Evolutionary conservation across 2,797 vertebrate genomes (phyloP).

Genomic region (Ateles fusciceps): DNA sequence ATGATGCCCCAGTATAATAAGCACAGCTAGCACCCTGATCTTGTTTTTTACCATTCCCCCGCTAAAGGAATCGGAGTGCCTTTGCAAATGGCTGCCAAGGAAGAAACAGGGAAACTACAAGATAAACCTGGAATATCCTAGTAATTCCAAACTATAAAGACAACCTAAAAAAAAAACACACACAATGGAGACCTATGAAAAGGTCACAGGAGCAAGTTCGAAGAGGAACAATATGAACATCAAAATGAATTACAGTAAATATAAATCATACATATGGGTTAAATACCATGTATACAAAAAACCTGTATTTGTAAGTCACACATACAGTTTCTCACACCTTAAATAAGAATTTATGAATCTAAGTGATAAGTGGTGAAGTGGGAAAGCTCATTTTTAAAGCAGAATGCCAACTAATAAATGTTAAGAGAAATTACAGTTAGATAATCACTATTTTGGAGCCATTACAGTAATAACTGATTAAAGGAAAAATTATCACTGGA

Average conservation of each 20-base stretch:
- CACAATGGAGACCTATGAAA: not conserved
- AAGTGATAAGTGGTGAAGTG: not conserved
- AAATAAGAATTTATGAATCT: not conserved
- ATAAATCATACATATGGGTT: not conserved
- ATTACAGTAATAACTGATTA: not conserved
- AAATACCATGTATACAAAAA: not conserved
- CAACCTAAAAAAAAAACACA: not conserved
- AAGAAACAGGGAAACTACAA: not conserved
- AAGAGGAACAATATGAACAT: slow-evolving; percentile 30
- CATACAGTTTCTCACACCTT: not conserved
- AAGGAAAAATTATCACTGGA: not conserved
- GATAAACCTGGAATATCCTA: not conserved
- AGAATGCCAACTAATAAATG: slow-evolving; percentile 16
- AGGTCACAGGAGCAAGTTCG: not conserved
- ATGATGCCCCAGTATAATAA: not conserved
- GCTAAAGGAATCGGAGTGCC: not conserved
- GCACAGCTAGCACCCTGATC: not conserved
- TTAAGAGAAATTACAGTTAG: not conserved
- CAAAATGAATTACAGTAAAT: not conserved
- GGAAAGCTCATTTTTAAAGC: slow-evolving; percentile 5
- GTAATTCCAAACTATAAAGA: not conserved
- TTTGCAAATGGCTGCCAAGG: not conserved
- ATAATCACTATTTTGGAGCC: not conserved
- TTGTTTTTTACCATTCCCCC: not conserved
- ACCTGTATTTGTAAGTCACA: not conserved